These are phyloP conservation scores for Pocillopora verrucosa DNA, from an alignment of 64 coral and sea anemone species.

Conservation along the genomic window DNA sequence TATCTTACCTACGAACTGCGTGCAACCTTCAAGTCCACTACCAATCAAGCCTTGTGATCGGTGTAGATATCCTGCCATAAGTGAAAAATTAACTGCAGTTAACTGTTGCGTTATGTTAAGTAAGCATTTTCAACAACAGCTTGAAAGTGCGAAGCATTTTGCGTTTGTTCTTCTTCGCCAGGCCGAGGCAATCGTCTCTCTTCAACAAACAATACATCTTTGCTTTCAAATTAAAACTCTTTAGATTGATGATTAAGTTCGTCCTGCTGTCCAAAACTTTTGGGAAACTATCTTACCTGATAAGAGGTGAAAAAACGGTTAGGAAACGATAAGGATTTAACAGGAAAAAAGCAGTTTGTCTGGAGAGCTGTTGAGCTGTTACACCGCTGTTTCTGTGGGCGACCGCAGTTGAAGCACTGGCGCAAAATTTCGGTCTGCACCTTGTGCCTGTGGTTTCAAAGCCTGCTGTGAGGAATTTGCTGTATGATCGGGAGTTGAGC, in stretches of 20 bases:
- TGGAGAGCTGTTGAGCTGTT: not conserved
- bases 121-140: not conserved
- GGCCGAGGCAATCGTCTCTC: not conserved
- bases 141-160: not conserved
- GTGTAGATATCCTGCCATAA: not conserved
- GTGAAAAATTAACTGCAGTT: not conserved
- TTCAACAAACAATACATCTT: not conserved
- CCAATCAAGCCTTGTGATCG: not conserved
- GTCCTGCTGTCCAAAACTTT: not conserved
- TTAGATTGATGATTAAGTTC: not conserved
- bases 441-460: conserved; percentile 12
- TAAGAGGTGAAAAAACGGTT: not conserved
- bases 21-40: not conserved
- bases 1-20: not conserved
- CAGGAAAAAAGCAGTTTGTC: not conserved
- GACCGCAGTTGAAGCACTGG: not conserved
- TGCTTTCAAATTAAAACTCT: conserved; percentile 1
- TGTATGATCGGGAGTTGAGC: conserved; percentile 23
- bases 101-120: not conserved
- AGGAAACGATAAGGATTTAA: not conserved
- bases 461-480: conserved; percentile 46
- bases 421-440: not conserved
- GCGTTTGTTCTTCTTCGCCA: not conserved
- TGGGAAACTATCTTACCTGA: not conserved
- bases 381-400: not conserved